phyloP scores from a whole-genome alignment of 2,797 vertebrate genomes.

The Chloroceryle inda region DNA sequence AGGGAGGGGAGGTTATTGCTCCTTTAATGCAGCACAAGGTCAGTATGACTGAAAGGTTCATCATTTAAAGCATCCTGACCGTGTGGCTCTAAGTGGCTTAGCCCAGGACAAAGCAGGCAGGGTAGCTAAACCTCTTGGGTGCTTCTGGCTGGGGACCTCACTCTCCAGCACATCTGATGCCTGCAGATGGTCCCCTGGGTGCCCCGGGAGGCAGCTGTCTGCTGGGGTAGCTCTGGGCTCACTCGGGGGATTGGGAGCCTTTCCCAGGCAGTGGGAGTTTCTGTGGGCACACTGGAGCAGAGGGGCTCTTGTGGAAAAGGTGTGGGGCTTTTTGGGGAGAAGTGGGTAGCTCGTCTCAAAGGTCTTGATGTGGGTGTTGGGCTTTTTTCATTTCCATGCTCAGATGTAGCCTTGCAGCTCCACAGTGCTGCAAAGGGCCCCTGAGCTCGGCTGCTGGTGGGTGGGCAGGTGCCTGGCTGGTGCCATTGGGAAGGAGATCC shows the following conservation, averaged over 20 bases:
- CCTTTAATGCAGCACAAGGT: neutral
- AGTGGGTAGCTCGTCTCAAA: neutral
- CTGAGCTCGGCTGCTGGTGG: fast-evolving
- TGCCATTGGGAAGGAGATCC: fast-evolving
- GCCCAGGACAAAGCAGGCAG: neutral
- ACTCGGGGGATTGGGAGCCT: neutral
- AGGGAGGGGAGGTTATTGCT: neutral
- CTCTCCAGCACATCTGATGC: neutral
- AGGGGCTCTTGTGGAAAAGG: fast-evolving
- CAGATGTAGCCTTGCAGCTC: fast-evolving
- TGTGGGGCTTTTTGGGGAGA: fast-evolving
- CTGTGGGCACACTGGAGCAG: neutral
- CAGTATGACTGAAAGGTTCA: neutral
- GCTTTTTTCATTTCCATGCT: neutral
- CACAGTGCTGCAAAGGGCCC: neutral
- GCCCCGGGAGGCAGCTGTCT: neutral
- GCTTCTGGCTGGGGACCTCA: neutral
- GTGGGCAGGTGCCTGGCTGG: neutral
- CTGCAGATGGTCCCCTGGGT: neutral
- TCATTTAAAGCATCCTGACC: fast-evolving
- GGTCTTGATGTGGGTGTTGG: neutral
- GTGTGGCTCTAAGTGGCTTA: fast-evolving
- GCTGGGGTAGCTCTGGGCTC: fast-evolving
- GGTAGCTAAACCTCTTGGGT: neutral
- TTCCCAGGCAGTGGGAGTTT: neutral